Evolutionary conservation across 2,888 invertebrate genomes (phyloP).

Genomic region (Digitonthophagus gazella): DNA sequence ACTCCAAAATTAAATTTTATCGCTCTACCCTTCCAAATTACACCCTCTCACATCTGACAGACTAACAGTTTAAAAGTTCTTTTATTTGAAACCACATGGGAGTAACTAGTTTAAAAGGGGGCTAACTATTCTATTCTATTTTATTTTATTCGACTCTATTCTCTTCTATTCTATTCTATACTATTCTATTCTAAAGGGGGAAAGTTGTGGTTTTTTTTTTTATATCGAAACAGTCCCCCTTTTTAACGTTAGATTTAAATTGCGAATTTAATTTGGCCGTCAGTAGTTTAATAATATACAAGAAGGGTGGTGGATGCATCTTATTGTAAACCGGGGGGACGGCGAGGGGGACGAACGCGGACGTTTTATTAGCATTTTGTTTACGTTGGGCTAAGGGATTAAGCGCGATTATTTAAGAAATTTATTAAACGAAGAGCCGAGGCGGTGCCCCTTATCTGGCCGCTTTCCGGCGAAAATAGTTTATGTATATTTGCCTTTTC

Average conservation of each 20-base stretch:
- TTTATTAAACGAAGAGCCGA: conserved; percentile 29
- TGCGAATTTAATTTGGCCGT: conserved; percentile 37
- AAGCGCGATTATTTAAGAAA: conserved; percentile 31
- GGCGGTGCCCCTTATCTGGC: background rate
- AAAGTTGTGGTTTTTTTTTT: too few relatives aligned
- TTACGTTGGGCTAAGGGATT: conserved; percentile 31
- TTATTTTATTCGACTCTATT: too few relatives aligned
- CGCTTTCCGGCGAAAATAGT: background rate
- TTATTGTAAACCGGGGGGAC: conserved; percentile 2
- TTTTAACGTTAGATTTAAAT: conserved; percentile 37
- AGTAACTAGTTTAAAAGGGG: too few relatives aligned
- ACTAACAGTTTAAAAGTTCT: too few relatives aligned
- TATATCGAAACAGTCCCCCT: too few relatives aligned
- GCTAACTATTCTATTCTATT: too few relatives aligned
- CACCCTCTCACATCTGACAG: too few relatives aligned
- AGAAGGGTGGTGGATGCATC: conserved; percentile 23
- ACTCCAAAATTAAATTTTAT: too few relatives aligned
- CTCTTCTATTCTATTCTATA: too few relatives aligned
- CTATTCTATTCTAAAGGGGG: too few relatives aligned
- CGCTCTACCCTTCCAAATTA: too few relatives aligned
- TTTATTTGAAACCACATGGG: too few relatives aligned
- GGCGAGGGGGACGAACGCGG: background rate
- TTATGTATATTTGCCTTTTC: conserved; percentile 15
- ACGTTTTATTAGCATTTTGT: conserved; percentile 27
- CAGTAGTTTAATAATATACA: conserved; percentile 22